phyloP scores from a whole-genome alignment of 2,113 vertebrate genomes.

The Ochotona curzoniae region DNA sequence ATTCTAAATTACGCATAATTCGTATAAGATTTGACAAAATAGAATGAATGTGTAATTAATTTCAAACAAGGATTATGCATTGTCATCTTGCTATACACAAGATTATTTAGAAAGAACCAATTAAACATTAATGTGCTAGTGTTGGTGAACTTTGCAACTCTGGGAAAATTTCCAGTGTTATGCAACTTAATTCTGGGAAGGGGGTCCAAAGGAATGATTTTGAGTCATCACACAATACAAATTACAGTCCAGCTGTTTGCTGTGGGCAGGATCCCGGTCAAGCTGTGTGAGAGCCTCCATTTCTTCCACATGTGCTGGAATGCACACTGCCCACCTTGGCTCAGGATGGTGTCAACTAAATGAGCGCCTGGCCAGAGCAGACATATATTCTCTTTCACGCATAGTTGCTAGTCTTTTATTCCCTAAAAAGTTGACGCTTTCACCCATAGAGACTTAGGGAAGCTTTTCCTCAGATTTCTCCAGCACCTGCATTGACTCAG shows the following conservation, averaged over 20 bases:
- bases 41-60: background rate
- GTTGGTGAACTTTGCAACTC: background rate
- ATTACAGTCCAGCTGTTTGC: background rate
- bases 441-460: slow-evolving; percentile 73
- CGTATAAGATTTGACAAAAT: background rate
- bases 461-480: slow-evolving; percentile 52
- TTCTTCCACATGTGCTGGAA: background rate
- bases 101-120: background rate
- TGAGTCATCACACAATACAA: background rate
- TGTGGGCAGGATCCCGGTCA: background rate
- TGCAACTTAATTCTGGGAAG: background rate
- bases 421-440: background rate
- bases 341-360: background rate
- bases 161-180: background rate
- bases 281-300: rapidly evolving
- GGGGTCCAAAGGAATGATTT: background rate
- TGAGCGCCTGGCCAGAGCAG: too few species aligned
- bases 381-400: too few species aligned
- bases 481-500: slow-evolving; percentile 51
- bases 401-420: background rate
- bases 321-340: background rate
- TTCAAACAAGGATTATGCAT: background rate
- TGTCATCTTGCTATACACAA: background rate
- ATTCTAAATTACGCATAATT: background rate
- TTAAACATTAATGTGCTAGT: background rate